Evolutionary conservation across 2,113 vertebrate genomes (phyloP), one percentile per base, ranked within the genome.

Genomic region (Globicephala melas): DNA sequence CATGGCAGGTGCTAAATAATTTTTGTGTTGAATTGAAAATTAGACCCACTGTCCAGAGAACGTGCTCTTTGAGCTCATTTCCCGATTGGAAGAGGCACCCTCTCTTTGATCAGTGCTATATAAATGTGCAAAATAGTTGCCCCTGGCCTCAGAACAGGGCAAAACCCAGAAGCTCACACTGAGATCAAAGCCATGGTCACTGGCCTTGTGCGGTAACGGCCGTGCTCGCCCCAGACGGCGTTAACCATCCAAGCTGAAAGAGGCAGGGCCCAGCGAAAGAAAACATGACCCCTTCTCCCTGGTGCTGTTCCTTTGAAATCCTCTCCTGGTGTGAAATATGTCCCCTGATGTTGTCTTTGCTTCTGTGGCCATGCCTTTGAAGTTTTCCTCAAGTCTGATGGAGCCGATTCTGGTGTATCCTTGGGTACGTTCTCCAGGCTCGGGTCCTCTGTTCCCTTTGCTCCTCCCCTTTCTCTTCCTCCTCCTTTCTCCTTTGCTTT

Each of bases 71-170:
- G 62, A 80, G 90, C 17, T 25, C 83, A 1, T 21, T 3, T 21
- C 62, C 28, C 36, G 23, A 25, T 15, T 18, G 44, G 55, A n/a
- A 70, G 5, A 31, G 15, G 60, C 11, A 2, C 1, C 62, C 23
- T 23, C 41, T n/a, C n/a, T 63, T 20, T 18, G 74, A 50, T 47
- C 89, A 44, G 12, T 12, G 91, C 5, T 31, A 1, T 36, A 6
- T 8, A 0, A 55, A 2, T 2, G 26, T 67, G 38, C 47, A 28
- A 5, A 33, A 38, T 1, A 3, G 23, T 6, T 21, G 26, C 18
- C 28, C 41, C 15, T 9, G 44, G 65, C 86, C 68, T 50, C 25
- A 6, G 77, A 62, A 2, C 1, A 26, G 68, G 86, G 36, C 44
- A 33, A 0, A 41, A 25, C 70, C 65, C 8, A 0, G 14, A 15